These are phyloP conservation scores for Lissocephala sabroskyi DNA, from an alignment of 2,888 invertebrate species.

Conservation along the genomic window DNA sequence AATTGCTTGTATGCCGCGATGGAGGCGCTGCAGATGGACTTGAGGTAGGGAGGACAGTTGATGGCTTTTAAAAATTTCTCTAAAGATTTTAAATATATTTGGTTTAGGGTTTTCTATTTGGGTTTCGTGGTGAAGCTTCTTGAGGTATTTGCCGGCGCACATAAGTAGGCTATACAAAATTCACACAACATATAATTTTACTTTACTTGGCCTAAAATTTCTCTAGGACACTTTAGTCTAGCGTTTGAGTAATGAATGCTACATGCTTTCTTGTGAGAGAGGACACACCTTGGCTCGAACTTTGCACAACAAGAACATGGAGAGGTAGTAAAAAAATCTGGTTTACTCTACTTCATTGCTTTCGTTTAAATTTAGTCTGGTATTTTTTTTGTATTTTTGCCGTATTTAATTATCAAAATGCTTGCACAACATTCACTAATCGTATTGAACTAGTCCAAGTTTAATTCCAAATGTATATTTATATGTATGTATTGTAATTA, in stretches of 20 bases:
- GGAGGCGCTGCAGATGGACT: neutral
- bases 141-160: slow-evolving; percentile 27
- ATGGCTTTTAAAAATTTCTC: slow-evolving; percentile 44
- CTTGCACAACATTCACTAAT: slow-evolving; percentile 57
- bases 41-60: no score
- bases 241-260: slow-evolving; percentile 12
- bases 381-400: slow-evolving; percentile 10
- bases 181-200: slow-evolving; percentile 57
- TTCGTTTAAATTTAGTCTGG: neutral
- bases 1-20: slow-evolving; percentile 6
- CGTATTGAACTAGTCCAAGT: slow-evolving; percentile 48
- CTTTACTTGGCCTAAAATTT: slow-evolving; percentile 33
- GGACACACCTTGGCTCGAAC: slow-evolving; percentile 35
- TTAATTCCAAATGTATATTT: slow-evolving; percentile 48
- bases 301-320: slow-evolving; percentile 45
- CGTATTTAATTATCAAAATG: slow-evolving; percentile 23
- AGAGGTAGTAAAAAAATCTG: slow-evolving; percentile 27
- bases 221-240: slow-evolving; percentile 18
- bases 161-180: slow-evolving; percentile 52
- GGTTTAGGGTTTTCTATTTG: slow-evolving; percentile 18
- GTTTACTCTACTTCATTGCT: neutral
- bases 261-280: slow-evolving; percentile 30
- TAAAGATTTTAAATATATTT: no score
- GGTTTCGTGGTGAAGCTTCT: slow-evolving; percentile 41
- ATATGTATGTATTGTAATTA: slow-evolving; percentile 16